These are phyloP conservation scores for Salpingus planirostris DNA, from an alignment of 2,888 invertebrate species.

Conservation along the genomic window DNA sequence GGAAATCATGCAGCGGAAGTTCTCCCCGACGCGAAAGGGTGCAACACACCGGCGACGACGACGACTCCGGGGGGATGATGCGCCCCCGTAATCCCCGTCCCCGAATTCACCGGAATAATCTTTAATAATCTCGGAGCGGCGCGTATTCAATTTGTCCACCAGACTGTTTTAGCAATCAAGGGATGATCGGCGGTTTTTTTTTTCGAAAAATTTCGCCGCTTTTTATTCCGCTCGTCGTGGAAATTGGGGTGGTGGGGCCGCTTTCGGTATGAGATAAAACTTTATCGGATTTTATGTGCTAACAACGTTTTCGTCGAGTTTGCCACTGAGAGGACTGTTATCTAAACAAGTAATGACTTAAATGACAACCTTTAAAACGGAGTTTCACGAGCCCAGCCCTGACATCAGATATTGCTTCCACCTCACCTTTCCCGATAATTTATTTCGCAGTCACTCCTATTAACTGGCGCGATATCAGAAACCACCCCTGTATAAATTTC, in stretches of 20 bases:
- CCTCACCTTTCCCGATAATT: slow-evolving; percentile 21
- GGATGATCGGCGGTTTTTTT: no score
- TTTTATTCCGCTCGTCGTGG: no score
- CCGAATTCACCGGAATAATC: slow-evolving; percentile 7
- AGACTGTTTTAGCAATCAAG: no score
- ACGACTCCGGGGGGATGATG: slow-evolving; percentile 8
- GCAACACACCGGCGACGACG: slow-evolving; percentile 20
- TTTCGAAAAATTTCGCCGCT: no score
- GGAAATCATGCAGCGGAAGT: slow-evolving; percentile 49
- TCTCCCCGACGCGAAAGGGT: slow-evolving; percentile 31
- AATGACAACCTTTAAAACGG: slow-evolving; percentile 20
- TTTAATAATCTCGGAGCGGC: no score
- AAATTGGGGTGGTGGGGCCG: no score
- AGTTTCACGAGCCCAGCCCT: slow-evolving; percentile 11
- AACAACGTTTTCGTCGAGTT: slow-evolving; percentile 11
- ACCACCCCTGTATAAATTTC: no score
- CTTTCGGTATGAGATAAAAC: slow-evolving; percentile 14
- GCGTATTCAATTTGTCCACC: no score
- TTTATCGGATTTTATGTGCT: slow-evolving; percentile 18
- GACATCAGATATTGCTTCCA: slow-evolving; percentile 22
- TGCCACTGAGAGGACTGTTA: slow-evolving; percentile 15
- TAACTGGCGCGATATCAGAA: slow-evolving; percentile 5
- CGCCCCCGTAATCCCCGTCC: slow-evolving; percentile 9
- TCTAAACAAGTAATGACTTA: slow-evolving; percentile 22
- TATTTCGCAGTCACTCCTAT: slow-evolving; percentile 18